Percentiles rank a stretch among this genome's conserved stretches.
These are phyloP conservation scores for Acanthoscelides obtectus DNA, from an alignment of 2,888 invertebrate species.

Conservation along the genomic window DNA sequence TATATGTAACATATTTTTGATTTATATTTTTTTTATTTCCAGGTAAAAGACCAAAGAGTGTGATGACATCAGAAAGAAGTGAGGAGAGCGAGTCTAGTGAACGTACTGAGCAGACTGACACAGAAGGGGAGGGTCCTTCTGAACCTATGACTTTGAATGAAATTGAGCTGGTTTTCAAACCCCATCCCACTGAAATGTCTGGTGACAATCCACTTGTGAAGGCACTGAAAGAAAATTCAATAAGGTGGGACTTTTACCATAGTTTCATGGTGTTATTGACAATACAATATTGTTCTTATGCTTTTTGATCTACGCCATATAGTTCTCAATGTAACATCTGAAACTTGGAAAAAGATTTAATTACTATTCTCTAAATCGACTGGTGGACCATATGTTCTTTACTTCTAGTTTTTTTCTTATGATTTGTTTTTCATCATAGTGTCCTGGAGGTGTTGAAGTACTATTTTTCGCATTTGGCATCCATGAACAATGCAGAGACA, in stretches of 20 bases:
- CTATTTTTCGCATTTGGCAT: too few species aligned
- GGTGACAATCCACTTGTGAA: conserved; percentile 79
- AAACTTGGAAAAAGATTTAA: too few species aligned
- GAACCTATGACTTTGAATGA: conserved; percentile 80
- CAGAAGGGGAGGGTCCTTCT: conserved; percentile 71
- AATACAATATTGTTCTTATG: too few species aligned
- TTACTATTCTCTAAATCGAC: too few species aligned
- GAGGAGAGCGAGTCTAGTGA: conserved; percentile 75
- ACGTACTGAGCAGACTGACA: conserved; percentile 57
- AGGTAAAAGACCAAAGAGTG: conserved; percentile 57
- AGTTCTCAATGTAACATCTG: too few species aligned
- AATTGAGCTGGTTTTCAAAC: conserved; percentile 93
- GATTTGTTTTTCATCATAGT: too few species aligned
- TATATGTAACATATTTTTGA: neutral
- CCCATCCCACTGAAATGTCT: conserved; percentile 90
- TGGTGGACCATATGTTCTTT: too few species aligned
- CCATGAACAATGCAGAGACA: too few species aligned
- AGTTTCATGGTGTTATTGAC: too few species aligned
- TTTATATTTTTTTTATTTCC: conserved; percentile 44
- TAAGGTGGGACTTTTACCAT: conserved; percentile 49
- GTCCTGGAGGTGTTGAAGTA: too few species aligned
- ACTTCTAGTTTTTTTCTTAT: too few species aligned
- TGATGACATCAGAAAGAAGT: conserved; percentile 45
- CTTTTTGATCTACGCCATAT: too few species aligned
- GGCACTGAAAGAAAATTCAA: conserved; percentile 79